Evolutionary conservation across 1,140 invertebrate species (phyloP).

Genomic region (Bombus balteatus): DNA sequence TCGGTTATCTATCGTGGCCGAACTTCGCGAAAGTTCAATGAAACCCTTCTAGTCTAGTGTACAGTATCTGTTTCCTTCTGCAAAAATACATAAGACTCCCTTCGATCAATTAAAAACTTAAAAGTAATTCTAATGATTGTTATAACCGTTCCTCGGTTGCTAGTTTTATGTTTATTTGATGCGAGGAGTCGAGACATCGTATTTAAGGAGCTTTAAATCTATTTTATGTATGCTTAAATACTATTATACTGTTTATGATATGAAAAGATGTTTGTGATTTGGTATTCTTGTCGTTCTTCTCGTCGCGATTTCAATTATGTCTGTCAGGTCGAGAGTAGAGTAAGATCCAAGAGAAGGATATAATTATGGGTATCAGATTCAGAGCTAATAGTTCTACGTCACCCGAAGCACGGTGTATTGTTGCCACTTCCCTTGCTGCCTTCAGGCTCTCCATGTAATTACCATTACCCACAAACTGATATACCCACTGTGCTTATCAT

Average conservation of each 20-base stretch:
- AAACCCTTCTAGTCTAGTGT: not conserved
- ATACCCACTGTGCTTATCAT: constrained; percentile 73
- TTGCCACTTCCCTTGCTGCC: constrained; percentile 69
- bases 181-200: no score
- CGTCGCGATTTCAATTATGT: constrained; percentile 45
- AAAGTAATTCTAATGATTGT: not conserved
- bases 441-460: constrained; percentile 72
- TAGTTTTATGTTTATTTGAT: no score
- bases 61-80: no score
- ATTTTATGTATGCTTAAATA: no score
- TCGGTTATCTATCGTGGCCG: constrained; percentile 53
- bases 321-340: constrained; percentile 45
- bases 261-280: not conserved
- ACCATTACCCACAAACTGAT: constrained; percentile 75
- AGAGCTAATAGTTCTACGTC: constrained; percentile 69
- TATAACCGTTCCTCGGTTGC: no score
- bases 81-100: not conserved
- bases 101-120: not conserved
- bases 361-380: constrained; percentile 73
- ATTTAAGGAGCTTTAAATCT: no score
- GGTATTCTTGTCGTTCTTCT: not conserved
- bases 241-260: not conserved
- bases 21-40: constrained; percentile 43
- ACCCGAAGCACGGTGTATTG: constrained; percentile 65
- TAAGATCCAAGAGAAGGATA: constrained; percentile 50